A percentile compares a stretch with the other conserved stretches of the same genome.
These are phyloP conservation scores for Phrixothrix hirtus DNA, from an alignment of 2,888 invertebrate species.

Conservation along the genomic window DNA sequence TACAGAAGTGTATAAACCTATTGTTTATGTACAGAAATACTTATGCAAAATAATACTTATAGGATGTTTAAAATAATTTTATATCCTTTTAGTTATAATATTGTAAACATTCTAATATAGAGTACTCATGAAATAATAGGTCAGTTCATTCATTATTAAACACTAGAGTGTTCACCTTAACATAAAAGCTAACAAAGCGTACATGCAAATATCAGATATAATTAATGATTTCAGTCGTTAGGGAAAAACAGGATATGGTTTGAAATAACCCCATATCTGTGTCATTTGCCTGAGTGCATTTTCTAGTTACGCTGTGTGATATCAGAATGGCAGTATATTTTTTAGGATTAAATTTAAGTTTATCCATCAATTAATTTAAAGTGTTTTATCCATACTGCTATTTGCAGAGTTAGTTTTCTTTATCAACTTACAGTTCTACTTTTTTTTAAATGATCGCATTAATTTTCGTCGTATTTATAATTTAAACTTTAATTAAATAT, in stretches of 20 bases:
- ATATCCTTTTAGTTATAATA: no score
- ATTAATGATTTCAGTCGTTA: conserved; percentile 16
- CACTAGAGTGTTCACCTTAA: conserved; percentile 14
- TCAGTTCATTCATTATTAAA: conserved; percentile 7
- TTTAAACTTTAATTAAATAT: no score
- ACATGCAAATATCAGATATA: conserved; percentile 17
- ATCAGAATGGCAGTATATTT: conserved; percentile 12
- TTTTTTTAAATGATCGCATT: no score
- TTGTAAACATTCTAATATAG: no score
- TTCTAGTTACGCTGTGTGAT: conserved; percentile 15
- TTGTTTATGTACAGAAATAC: no score
- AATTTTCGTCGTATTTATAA: no score
- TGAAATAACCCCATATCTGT: conserved; percentile 16
- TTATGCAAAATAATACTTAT: no score
- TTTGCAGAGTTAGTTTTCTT: no score
- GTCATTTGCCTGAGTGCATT: conserved; percentile 24
- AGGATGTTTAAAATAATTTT: no score
- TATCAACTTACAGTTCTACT: no score
- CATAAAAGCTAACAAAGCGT: conserved; percentile 13
- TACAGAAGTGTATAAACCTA: no score
- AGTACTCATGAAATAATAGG: conserved; percentile 8
- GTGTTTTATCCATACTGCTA: no score
- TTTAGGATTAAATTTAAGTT: conserved; percentile 9
- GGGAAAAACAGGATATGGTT: conserved; percentile 8
- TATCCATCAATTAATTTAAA: background rate